These are phyloP conservation scores for Campylomormyrus numenius DNA, from an alignment of 2,113 vertebrate genomes.

Conservation along the genomic window DNA sequence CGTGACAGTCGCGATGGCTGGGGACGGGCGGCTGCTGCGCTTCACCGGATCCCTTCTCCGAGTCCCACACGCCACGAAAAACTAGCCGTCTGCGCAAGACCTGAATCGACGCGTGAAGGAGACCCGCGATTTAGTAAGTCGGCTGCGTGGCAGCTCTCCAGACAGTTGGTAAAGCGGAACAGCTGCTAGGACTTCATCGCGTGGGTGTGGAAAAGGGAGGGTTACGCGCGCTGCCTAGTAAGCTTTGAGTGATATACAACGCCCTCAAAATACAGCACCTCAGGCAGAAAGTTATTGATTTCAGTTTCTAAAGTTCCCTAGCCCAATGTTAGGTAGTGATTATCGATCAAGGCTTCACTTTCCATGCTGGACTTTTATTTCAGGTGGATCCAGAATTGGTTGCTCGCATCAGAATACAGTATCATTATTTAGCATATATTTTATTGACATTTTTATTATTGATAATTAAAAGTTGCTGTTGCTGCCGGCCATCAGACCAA, in stretches of 20 bases:
- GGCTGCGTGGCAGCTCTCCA: conserved; percentile 41
- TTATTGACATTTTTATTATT: neutral
- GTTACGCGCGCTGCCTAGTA: conserved; percentile 31
- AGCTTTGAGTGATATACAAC: conserved; percentile 41
- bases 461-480: neutral
- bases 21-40: conserved; percentile 55
- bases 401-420: neutral
- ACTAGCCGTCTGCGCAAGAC: conserved; percentile 39
- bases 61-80: conserved; percentile 42
- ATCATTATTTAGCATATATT: neutral
- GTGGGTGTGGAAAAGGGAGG: conserved; percentile 47
- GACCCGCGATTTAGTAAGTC: conserved; percentile 45
- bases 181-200: conserved; percentile 33
- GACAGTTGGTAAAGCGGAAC: conserved; percentile 51
- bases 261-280: conserved; percentile 47
- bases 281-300: conserved; percentile 25
- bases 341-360: neutral
- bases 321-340: neutral
- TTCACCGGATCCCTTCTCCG: conserved; percentile 45
- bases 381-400: neutral
- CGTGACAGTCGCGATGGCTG: conserved; percentile 68
- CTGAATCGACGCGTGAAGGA: conserved; percentile 31
- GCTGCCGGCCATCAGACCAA: neutral
- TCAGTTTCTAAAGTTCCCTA: neutral
- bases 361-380: neutral